Conservation (phyloP, 2,888 invertebrate species). For the Trichopoda pennipes region DNA sequence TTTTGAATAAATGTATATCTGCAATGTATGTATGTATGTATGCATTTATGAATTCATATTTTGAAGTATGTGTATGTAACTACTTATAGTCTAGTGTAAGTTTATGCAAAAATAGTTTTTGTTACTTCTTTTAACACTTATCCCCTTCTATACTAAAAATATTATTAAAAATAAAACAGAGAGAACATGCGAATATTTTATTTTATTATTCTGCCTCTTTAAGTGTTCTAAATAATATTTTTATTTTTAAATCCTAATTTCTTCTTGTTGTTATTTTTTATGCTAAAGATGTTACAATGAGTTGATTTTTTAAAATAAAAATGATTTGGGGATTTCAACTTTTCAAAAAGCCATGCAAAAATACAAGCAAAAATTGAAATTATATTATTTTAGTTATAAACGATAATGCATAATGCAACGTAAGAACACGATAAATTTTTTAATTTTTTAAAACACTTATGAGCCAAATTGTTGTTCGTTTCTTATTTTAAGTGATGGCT, state of each 20-base stretch:
- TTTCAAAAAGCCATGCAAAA: conserved; percentile 14
- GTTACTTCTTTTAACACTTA: conserved; percentile 9
- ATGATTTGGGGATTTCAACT: conserved; percentile 19
- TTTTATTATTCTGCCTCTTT: no score
- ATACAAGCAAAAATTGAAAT: conserved; percentile 19
- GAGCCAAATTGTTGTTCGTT: conserved; percentile 30
- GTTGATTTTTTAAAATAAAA: conserved; percentile 13
- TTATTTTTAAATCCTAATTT: conserved; percentile 35
- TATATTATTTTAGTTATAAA: conserved; percentile 9
- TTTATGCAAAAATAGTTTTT: conserved; percentile 8
- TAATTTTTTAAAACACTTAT: conserved; percentile 40
- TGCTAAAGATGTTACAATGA: conserved; percentile 22
- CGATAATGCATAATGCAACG: no score
- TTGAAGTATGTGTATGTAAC: background rate
- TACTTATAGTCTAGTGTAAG: background rate
- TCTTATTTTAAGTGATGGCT: background rate
- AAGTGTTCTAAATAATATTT: no score
- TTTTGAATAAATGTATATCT: no score
- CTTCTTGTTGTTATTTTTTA: background rate
- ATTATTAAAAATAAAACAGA: no score
- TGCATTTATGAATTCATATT: background rate
- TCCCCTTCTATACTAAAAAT: conserved; percentile 31
- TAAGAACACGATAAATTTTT: no score
- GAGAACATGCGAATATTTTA: no score
- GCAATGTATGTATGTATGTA: background rate